These are phyloP conservation scores for Phaonia tiefii DNA, from an alignment of 2,888 invertebrate species.

Conservation along the genomic window DNA sequence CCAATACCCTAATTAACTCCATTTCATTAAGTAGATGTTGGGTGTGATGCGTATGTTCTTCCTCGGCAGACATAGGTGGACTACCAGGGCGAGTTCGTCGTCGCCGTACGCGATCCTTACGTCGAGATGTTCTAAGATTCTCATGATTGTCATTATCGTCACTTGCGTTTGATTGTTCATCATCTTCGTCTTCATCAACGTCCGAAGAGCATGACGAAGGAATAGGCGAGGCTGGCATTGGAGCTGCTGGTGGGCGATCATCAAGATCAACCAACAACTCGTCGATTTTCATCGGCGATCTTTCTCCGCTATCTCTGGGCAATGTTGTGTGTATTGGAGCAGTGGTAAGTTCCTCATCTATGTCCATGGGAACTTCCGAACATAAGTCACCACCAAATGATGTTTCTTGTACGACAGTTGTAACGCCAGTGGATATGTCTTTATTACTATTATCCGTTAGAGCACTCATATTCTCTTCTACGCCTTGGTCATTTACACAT, in stretches of 20 bases:
- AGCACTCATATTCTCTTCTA: background rate
- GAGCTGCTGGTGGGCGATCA: constrained; percentile 77
- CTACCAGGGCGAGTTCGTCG: constrained; percentile 69
- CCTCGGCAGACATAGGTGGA: constrained; percentile 72
- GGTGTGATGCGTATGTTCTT: constrained; percentile 76
- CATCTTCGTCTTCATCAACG: constrained; percentile 67
- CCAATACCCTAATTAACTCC: constrained; percentile 75
- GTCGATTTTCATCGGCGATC: constrained; percentile 53
- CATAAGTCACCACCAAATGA: constrained; percentile 66
- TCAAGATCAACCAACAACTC: constrained; percentile 72
- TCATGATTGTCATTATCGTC: constrained; percentile 72
- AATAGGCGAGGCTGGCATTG: constrained; percentile 75
- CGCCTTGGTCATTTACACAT: background rate
- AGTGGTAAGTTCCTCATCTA: constrained; percentile 76
- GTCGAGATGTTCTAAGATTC: constrained; percentile 66
- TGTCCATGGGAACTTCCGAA: constrained; percentile 77
- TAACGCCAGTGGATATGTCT: constrained; percentile 3
- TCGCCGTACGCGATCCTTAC: constrained; percentile 60
- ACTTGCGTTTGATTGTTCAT: constrained; percentile 71
- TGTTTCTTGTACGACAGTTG: background rate
- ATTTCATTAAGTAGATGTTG: constrained; percentile 77
- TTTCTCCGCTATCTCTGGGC: constrained; percentile 70
- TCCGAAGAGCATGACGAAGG: constrained; percentile 61
- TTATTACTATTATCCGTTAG: background rate
- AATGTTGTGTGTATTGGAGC: constrained; percentile 74